Base-by-base conservation (phyloP, 2,888 invertebrate species). In the Phorcus lineatus region DNA sequence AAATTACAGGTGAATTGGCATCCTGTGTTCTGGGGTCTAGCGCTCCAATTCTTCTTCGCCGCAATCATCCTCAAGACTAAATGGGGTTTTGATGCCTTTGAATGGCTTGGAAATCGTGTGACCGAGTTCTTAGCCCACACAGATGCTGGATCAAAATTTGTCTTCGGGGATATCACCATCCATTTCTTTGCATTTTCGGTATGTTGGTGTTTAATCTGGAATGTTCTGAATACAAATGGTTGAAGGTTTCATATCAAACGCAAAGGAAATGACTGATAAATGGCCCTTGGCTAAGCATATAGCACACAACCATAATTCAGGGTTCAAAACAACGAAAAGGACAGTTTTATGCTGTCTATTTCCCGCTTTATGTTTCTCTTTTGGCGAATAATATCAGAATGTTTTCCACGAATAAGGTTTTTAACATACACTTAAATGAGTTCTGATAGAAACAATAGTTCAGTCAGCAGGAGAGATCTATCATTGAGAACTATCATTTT, bases 121-220 rank as follows among this genome's bases (percentile, higher is more conserved):
- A 95, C 96, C 0, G 95, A 95, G 0, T 98, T 99, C 91, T 93
- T 99, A 79, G 94, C 94, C 1, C 98, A 96, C 91, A 95, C 97
- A 0, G 94, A 96, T 78, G 95, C 95, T 0, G 99, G 99, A 0
- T 96, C 97, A 0, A 94, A 94, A 0, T 99, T 99, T 91, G 96
- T 98, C 0, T 99, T 97, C 90, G 97, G 97, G 6, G 85, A 87
- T 11, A 81, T 17, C 1, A 16, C 9, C 17, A 83, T 93, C 93
- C 81, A 95, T 96, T 36, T 93, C 79, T 98, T 99, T 91, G 98
- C 97, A 0, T 98, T 99, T 92, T 95, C 96, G 91, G 97, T 98
- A 92, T 94, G 74, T 75, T 13, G 11, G 22, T 40, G 53, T 16
- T 62, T 66, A 36, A 3, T 11, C 47, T 47, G 47, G 1, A 11